Conservation (phyloP, 2,797 vertebrate species). For the Selene dorsalis region DNA sequence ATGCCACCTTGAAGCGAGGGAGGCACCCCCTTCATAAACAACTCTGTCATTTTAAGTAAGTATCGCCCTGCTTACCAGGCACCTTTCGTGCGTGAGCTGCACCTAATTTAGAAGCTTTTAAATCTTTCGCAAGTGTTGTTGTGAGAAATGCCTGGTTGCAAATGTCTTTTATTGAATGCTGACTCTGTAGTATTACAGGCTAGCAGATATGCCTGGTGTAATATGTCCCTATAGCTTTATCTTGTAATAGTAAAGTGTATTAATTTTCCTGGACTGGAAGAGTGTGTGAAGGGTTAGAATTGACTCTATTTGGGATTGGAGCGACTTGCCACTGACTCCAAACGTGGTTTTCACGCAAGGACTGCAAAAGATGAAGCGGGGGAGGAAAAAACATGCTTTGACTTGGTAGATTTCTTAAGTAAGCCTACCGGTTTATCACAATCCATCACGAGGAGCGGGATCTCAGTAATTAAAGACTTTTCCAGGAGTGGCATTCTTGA, state of each 20-base stretch:
- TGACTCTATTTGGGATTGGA: conserved; percentile 88
- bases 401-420: conserved; percentile 81
- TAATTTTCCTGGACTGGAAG: conserved; percentile 85
- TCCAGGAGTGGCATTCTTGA: conserved; percentile 75
- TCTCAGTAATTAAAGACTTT: conserved; percentile 83
- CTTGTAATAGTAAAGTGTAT: conserved; percentile 90
- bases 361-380: conserved; percentile 75
- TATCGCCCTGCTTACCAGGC: conserved; percentile 87
- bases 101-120: conserved; percentile 91
- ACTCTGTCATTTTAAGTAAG: conserved; percentile 90
- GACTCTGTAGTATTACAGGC: conserved; percentile 89
- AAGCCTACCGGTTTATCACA: conserved; percentile 83
- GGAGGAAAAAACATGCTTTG: conserved; percentile 66
- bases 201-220: conserved; percentile 88
- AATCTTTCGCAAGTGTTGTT: conserved; percentile 87
- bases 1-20: conserved; percentile 69
- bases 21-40: conserved; percentile 83
- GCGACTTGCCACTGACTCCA: conserved; percentile 78
- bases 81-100: conserved; percentile 85
- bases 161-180: conserved; percentile 91
- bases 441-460: conserved; percentile 78
- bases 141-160: conserved; percentile 89
- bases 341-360: conserved; percentile 82
- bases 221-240: conserved; percentile 88
- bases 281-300: conserved; percentile 83